phyloP scores from a whole-genome alignment of 2,888 invertebrate genomes.

The Drosophila demipolita region DNA sequence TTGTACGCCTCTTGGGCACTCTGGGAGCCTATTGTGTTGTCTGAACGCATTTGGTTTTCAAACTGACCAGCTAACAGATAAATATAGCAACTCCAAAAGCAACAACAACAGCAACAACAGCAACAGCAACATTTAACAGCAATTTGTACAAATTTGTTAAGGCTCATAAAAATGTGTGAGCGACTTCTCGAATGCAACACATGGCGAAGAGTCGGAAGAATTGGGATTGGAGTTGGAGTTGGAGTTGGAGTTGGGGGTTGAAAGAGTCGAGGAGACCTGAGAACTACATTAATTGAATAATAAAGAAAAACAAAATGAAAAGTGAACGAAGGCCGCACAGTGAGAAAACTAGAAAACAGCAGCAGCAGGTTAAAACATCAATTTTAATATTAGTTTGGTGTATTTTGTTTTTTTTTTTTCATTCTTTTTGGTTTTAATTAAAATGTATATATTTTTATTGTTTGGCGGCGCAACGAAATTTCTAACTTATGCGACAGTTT shows the following conservation, averaged over 20 bases:
- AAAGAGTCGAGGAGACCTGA: slow-evolving; percentile 41
- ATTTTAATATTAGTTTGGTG: slow-evolving; percentile 19
- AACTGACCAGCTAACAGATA: slow-evolving; percentile 35
- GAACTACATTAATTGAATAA: slow-evolving; percentile 67
- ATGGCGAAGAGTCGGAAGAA: slow-evolving; percentile 46
- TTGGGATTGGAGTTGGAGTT: background rate
- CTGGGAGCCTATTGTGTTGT: slow-evolving; percentile 8
- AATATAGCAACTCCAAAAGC: slow-evolving; percentile 20
- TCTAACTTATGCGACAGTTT: slow-evolving; percentile 79
- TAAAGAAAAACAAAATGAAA: slow-evolving; percentile 5
- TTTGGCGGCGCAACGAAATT: slow-evolving; percentile 62
- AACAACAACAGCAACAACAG: slow-evolving; percentile 1
- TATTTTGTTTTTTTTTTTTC: background rate
- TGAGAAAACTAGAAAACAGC: slow-evolving; percentile 18
- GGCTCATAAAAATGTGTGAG: slow-evolving; percentile 75
- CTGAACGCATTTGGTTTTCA: slow-evolving; percentile 66
- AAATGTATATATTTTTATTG: slow-evolving; percentile 68
- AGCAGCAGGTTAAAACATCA: slow-evolving; percentile 62
- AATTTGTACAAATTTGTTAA: slow-evolving; percentile 78
- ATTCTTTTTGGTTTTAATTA: slow-evolving; percentile 40
- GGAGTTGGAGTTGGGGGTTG: background rate
- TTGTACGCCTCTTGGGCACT: slow-evolving; percentile 13
- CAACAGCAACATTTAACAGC: slow-evolving; percentile 32
- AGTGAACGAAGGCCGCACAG: slow-evolving; percentile 38
- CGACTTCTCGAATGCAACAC: slow-evolving; percentile 53